Evolutionary conservation across 2,797 vertebrate species (phyloP).

Genomic region (Dryobates pubescens): DNA sequence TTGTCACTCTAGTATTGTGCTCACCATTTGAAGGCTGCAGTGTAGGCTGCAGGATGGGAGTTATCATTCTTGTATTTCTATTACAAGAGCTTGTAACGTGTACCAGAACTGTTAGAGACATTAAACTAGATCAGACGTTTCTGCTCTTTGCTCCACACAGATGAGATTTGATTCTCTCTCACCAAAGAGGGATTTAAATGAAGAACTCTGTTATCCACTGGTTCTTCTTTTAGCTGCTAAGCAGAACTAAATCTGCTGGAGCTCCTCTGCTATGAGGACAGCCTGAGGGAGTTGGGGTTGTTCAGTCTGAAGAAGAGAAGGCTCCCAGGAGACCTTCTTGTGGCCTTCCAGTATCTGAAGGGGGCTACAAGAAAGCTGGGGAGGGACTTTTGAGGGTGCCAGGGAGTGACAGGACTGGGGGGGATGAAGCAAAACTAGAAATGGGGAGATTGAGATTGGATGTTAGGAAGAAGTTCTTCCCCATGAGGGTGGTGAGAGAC

Average conservation of each 20-base stretch:
- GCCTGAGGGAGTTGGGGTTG: too few species aligned
- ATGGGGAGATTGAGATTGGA: too few species aligned
- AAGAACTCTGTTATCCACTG: neutral
- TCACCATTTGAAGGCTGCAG: neutral
- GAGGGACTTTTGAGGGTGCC: too few species aligned
- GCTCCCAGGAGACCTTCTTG: too few species aligned
- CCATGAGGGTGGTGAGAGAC: too few species aligned
- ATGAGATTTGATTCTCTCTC: neutral
- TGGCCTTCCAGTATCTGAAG: too few species aligned
- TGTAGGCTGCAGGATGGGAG: neutral
- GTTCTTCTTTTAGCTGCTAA: neutral
- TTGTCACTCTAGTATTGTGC: neutral
- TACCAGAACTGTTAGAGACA: neutral
- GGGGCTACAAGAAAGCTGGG: too few species aligned
- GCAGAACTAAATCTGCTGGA: neutral
- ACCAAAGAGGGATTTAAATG: neutral
- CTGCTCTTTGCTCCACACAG: neutral
- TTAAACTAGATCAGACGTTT: neutral
- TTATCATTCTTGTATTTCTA: neutral
- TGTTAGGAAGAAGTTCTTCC: too few species aligned
- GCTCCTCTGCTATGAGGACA: too few species aligned
- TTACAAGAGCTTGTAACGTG: neutral
- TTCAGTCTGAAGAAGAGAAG: too few species aligned
- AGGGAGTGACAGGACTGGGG: too few species aligned
- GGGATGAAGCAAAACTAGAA: too few species aligned